These are phyloP conservation scores for Hirtodrosophila confusa DNA, from an alignment of 2,888 invertebrate species.

Conservation along the genomic window DNA sequence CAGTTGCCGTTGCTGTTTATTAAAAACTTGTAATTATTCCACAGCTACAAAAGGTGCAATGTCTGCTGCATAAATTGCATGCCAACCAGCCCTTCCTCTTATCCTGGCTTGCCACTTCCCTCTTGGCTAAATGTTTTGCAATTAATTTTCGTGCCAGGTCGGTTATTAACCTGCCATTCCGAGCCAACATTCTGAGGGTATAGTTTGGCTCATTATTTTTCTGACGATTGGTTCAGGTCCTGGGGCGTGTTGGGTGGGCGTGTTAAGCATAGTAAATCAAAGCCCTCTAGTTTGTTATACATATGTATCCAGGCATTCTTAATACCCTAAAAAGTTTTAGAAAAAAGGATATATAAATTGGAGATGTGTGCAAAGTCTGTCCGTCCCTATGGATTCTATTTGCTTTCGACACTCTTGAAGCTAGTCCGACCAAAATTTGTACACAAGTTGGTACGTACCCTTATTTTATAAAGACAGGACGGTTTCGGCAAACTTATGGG, in stretches of 20 bases:
- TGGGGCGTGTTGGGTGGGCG: constrained; percentile 48
- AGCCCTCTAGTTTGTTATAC: not conserved
- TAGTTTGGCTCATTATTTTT: constrained; percentile 41
- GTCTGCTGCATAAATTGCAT: constrained; percentile 65
- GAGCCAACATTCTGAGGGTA: constrained; percentile 12
- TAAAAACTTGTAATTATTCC: constrained; percentile 49
- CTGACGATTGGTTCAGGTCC: constrained; percentile 12
- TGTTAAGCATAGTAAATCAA: constrained; percentile 61
- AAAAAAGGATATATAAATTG: too few species aligned
- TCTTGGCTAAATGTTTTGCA: constrained; percentile 70
- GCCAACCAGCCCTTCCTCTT: constrained; percentile 12
- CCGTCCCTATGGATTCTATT: too few species aligned
- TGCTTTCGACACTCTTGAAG: too few species aligned
- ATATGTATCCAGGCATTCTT: not conserved
- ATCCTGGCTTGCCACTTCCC: constrained; percentile 12
- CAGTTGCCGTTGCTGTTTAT: constrained; percentile 47
- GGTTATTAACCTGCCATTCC: constrained; percentile 75
- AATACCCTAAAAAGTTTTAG: too few species aligned
- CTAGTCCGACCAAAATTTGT: too few species aligned
- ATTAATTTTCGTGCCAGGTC: constrained; percentile 75
- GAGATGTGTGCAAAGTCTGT: too few species aligned
- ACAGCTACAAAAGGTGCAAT: constrained; percentile 31
- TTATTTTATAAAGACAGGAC: too few species aligned
- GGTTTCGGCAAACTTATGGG: too few species aligned
- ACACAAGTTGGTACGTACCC: too few species aligned